Evolutionary conservation across 2,888 invertebrate species (phyloP).

Genomic region (Capitulum mitella): DNA sequence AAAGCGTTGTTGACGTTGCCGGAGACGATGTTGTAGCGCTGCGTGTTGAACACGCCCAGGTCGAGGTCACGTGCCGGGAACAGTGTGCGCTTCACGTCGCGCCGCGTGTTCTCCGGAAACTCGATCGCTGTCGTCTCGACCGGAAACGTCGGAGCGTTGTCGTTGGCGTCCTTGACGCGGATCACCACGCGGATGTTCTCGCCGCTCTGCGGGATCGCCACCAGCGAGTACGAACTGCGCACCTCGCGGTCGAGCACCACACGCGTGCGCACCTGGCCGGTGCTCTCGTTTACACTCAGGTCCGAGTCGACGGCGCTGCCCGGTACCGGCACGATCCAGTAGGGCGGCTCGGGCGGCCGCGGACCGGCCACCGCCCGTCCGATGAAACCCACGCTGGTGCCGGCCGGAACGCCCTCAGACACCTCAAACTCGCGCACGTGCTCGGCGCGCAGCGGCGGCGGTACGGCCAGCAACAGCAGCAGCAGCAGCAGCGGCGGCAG

Average conservation of each 20-base stretch:
- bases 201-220: slow-evolving; percentile 81
- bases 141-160: slow-evolving; percentile 88
- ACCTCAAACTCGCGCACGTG: slow-evolving; percentile 78
- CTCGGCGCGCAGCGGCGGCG: slow-evolving; percentile 47
- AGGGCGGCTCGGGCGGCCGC: slow-evolving; percentile 47
- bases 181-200: slow-evolving; percentile 80
- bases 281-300: slow-evolving; percentile 72
- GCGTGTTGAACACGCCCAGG: slow-evolving; percentile 79
- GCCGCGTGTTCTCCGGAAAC: slow-evolving; percentile 91
- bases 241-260: slow-evolving; percentile 83
- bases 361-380: slow-evolving; percentile 48
- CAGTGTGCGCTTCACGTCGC: slow-evolving; percentile 83
- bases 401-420: slow-evolving; percentile 76
- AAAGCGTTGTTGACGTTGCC: slow-evolving; percentile 92
- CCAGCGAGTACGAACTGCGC: slow-evolving; percentile 72
- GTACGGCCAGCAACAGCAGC: neutral
- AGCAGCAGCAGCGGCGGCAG: neutral
- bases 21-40: slow-evolving; percentile 82
- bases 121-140: slow-evolving; percentile 71
- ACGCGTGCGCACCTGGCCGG: slow-evolving; percentile 85
- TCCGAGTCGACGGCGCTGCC: slow-evolving; percentile 81
- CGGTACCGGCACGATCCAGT: slow-evolving; percentile 75
- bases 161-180: slow-evolving; percentile 87
- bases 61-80: slow-evolving; percentile 87
- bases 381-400: slow-evolving; percentile 79